Conservation (phyloP, 2,113 vertebrate genomes). For the Actenoides hombroni region DNA sequence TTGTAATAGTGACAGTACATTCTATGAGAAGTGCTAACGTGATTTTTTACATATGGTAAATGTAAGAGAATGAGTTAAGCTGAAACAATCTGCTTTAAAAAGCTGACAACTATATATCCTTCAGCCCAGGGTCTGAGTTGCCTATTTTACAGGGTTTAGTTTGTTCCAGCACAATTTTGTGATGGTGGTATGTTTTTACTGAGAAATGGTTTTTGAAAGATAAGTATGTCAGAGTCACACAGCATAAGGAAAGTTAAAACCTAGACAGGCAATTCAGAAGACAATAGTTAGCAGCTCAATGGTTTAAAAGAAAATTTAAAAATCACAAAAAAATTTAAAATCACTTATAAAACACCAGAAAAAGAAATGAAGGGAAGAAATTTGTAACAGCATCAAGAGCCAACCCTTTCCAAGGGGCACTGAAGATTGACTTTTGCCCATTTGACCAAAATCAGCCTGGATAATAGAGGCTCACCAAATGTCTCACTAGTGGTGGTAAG, state of each 20-base stretch:
- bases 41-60: neutral
- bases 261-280: neutral
- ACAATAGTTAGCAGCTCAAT: neutral
- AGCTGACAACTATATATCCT: neutral
- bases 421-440: neutral
- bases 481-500: neutral
- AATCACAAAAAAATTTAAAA: neutral
- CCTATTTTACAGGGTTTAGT: neutral
- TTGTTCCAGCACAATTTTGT: neutral
- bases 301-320: neutral
- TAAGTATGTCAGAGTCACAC: neutral
- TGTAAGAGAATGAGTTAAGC: neutral
- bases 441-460: neutral
- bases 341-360: neutral
- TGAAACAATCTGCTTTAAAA: neutral
- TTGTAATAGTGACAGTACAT: neutral
- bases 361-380: neutral
- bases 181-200: neutral
- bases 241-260: neutral
- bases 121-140: neutral
- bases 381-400: neutral
- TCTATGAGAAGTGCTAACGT: neutral
- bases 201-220: neutral
- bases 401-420: rapidly evolving
- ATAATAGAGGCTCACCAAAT: neutral